Conservation (phyloP, 2,113 vertebrate genomes). For the Parotia lawesii region DNA sequence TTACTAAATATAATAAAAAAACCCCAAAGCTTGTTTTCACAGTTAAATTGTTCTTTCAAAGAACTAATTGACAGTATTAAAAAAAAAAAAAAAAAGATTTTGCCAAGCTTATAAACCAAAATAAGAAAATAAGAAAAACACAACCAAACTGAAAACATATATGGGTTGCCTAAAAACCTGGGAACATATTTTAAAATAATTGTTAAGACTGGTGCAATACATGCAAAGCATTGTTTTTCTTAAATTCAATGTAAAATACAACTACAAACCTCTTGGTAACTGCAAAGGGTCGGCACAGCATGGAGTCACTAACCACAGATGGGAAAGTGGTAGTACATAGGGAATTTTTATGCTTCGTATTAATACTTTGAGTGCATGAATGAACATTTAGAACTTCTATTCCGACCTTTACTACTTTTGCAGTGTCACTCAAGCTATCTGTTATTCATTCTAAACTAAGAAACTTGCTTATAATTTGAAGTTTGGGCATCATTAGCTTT, state of each 20-base stretch:
- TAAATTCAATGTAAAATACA: not conserved
- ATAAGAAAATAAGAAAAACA: not conserved
- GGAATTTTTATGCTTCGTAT: not conserved
- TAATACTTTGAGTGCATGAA: not conserved
- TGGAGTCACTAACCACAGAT: not conserved
- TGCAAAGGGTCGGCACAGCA: not conserved
- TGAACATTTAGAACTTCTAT: not conserved
- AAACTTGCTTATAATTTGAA: not conserved
- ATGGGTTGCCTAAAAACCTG: not conserved
- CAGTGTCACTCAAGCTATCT: not conserved
- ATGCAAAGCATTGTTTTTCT: not conserved
- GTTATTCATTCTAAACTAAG: not conserved
- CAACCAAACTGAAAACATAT: not conserved
- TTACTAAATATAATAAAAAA: not conserved
- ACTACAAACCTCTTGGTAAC: not conserved
- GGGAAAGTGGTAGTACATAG: not conserved
- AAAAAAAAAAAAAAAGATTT: not conserved
- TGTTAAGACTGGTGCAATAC: not conserved
- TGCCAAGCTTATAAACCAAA: not conserved
- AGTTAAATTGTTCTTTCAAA: not conserved
- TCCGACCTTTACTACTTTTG: not conserved
- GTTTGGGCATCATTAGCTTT: not conserved
- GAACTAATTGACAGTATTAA: not conserved
- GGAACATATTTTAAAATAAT: not conserved
- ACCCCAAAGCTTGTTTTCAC: not conserved